Evolutionary conservation across 2,113 vertebrate species (phyloP).

Genomic region (Entomyzon cyanotis): DNA sequence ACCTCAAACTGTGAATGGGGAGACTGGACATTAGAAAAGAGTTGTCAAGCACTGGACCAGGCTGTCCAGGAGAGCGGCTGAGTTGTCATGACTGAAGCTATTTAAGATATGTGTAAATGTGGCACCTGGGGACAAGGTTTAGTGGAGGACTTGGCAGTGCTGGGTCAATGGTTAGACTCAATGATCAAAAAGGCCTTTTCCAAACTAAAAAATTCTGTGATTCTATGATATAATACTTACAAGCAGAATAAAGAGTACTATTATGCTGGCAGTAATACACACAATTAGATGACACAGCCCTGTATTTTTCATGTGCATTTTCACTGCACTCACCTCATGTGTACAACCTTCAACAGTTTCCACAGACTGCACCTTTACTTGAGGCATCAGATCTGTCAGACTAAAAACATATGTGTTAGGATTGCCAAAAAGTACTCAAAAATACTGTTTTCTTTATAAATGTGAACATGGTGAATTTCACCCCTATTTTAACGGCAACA

Average conservation of each 20-base stretch:
- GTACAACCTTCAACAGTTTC: slow-evolving; percentile 95
- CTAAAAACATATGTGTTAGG: slow-evolving; percentile 60
- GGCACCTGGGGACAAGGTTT: neutral
- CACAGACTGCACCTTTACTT: slow-evolving; percentile 90
- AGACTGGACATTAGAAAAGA: neutral
- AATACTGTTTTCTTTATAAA: neutral
- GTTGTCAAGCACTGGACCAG: neutral
- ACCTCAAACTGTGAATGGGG: neutral
- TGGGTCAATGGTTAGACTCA: accelerated
- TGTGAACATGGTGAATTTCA: accelerated
- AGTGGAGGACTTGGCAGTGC: neutral
- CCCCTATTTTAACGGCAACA: neutral
- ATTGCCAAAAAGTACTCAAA: neutral
- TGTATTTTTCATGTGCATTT: accelerated
- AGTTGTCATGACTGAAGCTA: neutral
- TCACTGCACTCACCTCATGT: slow-evolving; percentile 84
- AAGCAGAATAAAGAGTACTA: neutral
- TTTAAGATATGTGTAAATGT: accelerated
- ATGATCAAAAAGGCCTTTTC: neutral
- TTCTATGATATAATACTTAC: neutral
- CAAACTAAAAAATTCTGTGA: neutral
- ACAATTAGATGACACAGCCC: neutral
- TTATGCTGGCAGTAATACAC: neutral
- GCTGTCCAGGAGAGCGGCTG: neutral
- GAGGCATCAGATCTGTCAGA: slow-evolving; percentile 92